Base-by-base conservation (phyloP, 2,888 invertebrate genomes). In the Erebia ligea region DNA sequence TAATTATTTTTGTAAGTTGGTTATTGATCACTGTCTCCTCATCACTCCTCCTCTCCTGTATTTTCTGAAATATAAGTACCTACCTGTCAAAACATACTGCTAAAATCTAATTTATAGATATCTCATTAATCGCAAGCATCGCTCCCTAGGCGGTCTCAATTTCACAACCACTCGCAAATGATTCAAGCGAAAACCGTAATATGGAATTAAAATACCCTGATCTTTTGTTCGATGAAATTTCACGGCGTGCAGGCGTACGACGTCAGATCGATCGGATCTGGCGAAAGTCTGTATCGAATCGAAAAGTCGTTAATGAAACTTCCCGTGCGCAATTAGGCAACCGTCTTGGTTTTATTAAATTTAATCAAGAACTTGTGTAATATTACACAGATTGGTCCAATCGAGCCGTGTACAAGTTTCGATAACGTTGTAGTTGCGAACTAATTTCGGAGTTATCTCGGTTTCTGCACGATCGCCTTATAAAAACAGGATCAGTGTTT, bases 281-380 rank as follows among this genome's bases (percentile, higher is more conserved):
- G 79, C 82, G 82, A 82, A 85, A 86, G 84, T 84, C 78, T 67
- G 83, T 84, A 82, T n/a, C 84, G 84, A 92, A 92, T 92, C 91
- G 90, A 92, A 92, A 88, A 87, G 85, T 90, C 92, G 87, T 91
- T 92, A 92, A 90, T 89, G 89, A 87, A 92, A 92, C 86, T 92
- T 90, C 82, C 82, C 82, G 79, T 80, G 85, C 88, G 89, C 92
- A 92, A 92, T 93, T 93, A 92, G 88, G 87, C 87, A 89, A 87
- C 87, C 89, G 85, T 91, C 92, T 92, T 90, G 89, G 90, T 92
- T 93, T 93, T 93, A 92, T 93, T 92, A 93, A 93, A 92, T 93
- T 93, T 93, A 93, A 93, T 92, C 92, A 92, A 91, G 91, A 92
- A 92, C 91, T 93, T 92, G 86, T 89, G 90, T 87, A 92, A 92